These are phyloP conservation scores for Ligdia adustata DNA, from an alignment of 2,888 invertebrate species.

Conservation along the genomic window DNA sequence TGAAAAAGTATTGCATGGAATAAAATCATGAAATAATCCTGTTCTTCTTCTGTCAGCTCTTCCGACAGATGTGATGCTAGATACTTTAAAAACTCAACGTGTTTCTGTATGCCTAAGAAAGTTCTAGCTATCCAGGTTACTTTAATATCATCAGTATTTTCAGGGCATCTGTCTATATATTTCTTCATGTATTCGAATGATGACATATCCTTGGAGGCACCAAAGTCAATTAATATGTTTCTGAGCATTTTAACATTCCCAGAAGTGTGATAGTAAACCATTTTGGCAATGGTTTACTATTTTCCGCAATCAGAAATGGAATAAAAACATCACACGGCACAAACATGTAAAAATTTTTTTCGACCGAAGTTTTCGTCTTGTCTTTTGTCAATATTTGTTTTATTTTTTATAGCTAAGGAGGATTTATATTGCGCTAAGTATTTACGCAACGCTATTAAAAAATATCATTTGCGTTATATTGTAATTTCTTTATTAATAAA, in stretches of 20 bases:
- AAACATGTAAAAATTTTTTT: constrained; percentile 36
- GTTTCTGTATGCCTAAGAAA: constrained; percentile 67
- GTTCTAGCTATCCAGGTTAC: constrained; percentile 69
- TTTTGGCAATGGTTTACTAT: constrained; percentile 44
- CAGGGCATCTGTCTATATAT: constrained; percentile 69
- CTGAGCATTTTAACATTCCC: constrained; percentile 66
- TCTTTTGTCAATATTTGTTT: too few species aligned
- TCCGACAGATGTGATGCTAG: constrained; percentile 54
- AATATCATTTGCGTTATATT: too few species aligned
- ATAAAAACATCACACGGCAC: constrained; percentile 52
- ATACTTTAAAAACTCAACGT: constrained; percentile 56
- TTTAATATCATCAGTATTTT: constrained; percentile 59
- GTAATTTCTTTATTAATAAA: too few species aligned
- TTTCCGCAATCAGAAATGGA: constrained; percentile 44
- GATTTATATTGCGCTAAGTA: too few species aligned
- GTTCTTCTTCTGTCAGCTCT: constrained; percentile 60
- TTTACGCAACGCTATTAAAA: too few species aligned
- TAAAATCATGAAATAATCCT: constrained; percentile 64
- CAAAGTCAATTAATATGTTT: constrained; percentile 63
- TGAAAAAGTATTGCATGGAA: constrained; percentile 65
- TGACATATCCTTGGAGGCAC: constrained; percentile 50
- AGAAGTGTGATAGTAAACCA: constrained; percentile 75
- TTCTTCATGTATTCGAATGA: constrained; percentile 70
- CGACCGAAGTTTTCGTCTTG: too few species aligned
- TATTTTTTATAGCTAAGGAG: too few species aligned